Evolutionary conservation across 2,888 invertebrate genomes (phyloP), one percentile per base, ranked within the genome.

Genomic region (Chymomyza amoena): DNA sequence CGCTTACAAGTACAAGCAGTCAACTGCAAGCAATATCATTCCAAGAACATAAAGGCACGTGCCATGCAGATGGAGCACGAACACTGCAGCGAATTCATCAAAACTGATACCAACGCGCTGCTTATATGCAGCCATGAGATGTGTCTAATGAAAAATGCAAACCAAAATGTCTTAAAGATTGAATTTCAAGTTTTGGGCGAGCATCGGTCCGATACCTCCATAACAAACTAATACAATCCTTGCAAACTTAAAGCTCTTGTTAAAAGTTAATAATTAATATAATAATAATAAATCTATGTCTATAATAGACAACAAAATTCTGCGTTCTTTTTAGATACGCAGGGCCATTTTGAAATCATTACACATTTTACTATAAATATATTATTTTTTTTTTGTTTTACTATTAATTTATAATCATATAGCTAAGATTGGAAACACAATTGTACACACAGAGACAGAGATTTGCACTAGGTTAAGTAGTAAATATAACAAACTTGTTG

Each of bases 1-100:
- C 87, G 82, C 75, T 6, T 18, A 10, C 25, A 13, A 15, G 3
- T 7, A 57, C 18, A 57, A 79, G 16, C 67, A 72, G 0, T 32
- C 0, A 7, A 74, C 18, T 75, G 77, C 0, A 18, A 70, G 0
- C 73, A 71, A 2, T 81, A 72, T 61, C 84, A 69, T 65, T 61
- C 70, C 6, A 82, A 84, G 39, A 60, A 50, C 5, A 6, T 81
- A 1, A 73, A 70, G 45, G 75, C 81, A 0, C 74, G 72, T 1
- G 7, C 69, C 0, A 45, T 84, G 16, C 50, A 56, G 2, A 51
- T 67, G 4, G 52, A 51, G 0, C 18, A 18, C 10, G 63, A 65
- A 13, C 28, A 66, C 1, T 81, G 83, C 36, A 64, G 69, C 2
- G 80, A 84, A 1, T 75, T 85, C 25, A 87, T 82, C 7, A 82